phyloP scores from a whole-genome alignment of 2,888 invertebrate species.

The Diarsia brunnea region DNA sequence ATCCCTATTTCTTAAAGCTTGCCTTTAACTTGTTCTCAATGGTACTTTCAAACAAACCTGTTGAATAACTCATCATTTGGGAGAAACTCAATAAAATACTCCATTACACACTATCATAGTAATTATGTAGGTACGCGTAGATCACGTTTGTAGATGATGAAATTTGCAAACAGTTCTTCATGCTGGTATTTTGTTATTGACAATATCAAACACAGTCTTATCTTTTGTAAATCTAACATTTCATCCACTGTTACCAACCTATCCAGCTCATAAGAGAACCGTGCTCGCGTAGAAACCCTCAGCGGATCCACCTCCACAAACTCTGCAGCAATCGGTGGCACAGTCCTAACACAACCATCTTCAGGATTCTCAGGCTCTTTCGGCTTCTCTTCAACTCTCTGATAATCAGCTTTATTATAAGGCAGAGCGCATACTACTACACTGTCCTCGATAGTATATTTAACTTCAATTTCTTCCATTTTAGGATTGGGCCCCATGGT shows the following conservation, averaged over 20 bases:
- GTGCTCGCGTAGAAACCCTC: constrained; percentile 48
- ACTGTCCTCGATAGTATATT: constrained; percentile 1
- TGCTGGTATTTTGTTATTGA: not conserved
- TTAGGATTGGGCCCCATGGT: constrained; percentile 47
- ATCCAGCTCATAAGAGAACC: constrained; percentile 57
- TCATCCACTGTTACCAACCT: constrained; percentile 30
- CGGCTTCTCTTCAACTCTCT: not conserved
- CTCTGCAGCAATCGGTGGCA: not conserved
- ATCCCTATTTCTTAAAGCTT: not conserved
- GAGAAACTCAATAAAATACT: not conserved
- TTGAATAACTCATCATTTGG: not conserved
- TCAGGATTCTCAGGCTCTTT: not conserved
- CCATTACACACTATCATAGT: not conserved
- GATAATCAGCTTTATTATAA: constrained; percentile 44
- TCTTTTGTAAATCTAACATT: not conserved
- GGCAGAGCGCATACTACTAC: constrained; percentile 44
- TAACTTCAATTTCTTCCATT: constrained; percentile 23
- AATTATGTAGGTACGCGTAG: not conserved
- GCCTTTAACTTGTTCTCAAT: not conserved
- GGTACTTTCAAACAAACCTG: not conserved
- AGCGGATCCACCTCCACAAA: not conserved
- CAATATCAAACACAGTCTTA: not conserved
- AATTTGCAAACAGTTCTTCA: constrained; percentile 4
- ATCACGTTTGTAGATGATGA: not conserved
- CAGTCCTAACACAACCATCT: not conserved